A percentile compares a stretch with the other conserved stretches of the same genome.
Evolutionary conservation across 2,888 invertebrate species (phyloP).

Genomic region (Drosophila formosana): DNA sequence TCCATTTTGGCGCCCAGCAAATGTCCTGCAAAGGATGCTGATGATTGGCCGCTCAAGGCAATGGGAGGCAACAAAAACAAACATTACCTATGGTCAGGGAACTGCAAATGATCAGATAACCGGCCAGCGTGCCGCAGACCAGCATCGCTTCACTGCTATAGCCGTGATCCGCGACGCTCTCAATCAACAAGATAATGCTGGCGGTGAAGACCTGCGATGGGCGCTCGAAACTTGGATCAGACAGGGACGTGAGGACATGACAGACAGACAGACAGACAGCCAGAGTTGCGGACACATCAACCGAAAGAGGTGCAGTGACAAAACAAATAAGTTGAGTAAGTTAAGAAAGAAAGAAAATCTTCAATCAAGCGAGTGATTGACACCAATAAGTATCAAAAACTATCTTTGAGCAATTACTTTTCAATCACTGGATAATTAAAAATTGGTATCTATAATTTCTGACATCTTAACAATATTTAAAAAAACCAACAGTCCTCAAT

Average conservation of each 20-base stretch:
- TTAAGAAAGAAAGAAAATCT: not conserved
- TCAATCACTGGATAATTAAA: too few species aligned
- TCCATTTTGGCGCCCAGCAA: slow-evolving; percentile 70
- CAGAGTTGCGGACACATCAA: not conserved
- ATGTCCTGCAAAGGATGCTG: slow-evolving; percentile 63
- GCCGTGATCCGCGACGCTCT: slow-evolving; percentile 70
- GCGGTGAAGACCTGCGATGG: slow-evolving; percentile 67
- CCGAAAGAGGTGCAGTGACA: not conserved
- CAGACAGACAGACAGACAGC: slow-evolving; percentile 6
- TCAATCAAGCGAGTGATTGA: too few species aligned
- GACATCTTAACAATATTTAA: too few species aligned
- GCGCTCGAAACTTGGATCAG: slow-evolving; percentile 40
- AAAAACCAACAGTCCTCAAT: too few species aligned
- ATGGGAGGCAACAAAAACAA: too few species aligned
- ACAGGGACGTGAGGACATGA: slow-evolving; percentile 7
- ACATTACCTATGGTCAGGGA: slow-evolving; percentile 73
- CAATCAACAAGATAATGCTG: slow-evolving; percentile 74
- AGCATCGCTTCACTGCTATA: slow-evolving; percentile 81
- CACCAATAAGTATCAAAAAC: too few species aligned
- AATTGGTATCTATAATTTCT: too few species aligned
- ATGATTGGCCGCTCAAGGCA: not conserved
- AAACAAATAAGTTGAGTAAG: not conserved
- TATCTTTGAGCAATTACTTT: too few species aligned
- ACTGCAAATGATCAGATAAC: slow-evolving; percentile 78
- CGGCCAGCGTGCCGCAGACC: slow-evolving; percentile 78